Conservation (phyloP, 2,888 invertebrate genomes). For the Aethes cnicana region DNA sequence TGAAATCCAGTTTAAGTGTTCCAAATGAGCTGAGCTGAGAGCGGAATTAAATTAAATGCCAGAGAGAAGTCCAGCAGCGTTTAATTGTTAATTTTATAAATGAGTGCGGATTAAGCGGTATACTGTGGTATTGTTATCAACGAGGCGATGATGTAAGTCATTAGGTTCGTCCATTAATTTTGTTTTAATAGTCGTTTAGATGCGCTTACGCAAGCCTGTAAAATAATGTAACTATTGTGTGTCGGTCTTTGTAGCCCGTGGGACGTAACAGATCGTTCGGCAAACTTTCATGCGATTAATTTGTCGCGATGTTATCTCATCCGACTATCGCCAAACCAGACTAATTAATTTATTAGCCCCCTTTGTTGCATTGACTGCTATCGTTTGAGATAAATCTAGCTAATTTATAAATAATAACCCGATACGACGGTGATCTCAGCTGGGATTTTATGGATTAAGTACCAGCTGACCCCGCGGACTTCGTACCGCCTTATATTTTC, state of each 20-base stretch:
- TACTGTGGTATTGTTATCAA: conserved; percentile 48
- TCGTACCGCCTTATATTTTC: no score
- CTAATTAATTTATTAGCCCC: conserved; percentile 28
- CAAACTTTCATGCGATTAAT: conserved; percentile 55
- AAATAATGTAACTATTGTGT: conserved; percentile 71
- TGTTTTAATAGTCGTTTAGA: conserved; percentile 72
- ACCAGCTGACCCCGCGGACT: no score
- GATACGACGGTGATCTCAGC: conserved; percentile 12
- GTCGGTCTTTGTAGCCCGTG: conserved; percentile 60
- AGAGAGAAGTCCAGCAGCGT: not conserved
- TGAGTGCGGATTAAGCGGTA: conserved; percentile 41
- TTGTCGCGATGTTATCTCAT: conserved; percentile 41
- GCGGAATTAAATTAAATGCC: not conserved
- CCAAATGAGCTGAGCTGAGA: not conserved
- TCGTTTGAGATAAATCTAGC: conserved; percentile 10
- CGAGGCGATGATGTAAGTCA: conserved; percentile 61
- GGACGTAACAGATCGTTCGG: conserved; percentile 52
- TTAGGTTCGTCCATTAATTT: conserved; percentile 74
- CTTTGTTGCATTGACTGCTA: conserved; percentile 20
- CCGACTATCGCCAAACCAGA: conserved; percentile 29
- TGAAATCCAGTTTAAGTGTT: not conserved
- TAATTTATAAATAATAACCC: not conserved
- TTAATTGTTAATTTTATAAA: conserved; percentile 37
- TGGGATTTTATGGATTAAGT: conserved; percentile 4
- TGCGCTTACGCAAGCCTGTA: conserved; percentile 67